Base-by-base conservation (phyloP, 2,797 vertebrate species). In the Molossus molossus region DNA sequence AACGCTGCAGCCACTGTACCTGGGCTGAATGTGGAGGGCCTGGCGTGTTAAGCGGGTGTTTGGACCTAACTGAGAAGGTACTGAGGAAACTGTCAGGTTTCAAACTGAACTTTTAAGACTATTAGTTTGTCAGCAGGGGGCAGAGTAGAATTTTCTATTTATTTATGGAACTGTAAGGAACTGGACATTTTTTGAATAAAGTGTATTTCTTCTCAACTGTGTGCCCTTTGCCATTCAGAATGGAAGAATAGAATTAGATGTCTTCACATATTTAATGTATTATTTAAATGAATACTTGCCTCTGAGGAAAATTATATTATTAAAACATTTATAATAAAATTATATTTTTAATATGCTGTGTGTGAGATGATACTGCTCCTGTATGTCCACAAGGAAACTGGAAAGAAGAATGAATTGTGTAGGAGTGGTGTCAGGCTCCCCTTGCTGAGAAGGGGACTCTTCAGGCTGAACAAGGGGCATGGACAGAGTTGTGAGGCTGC, bases 131-230 rank as follows among this genome's bases (percentile, higher is more conserved):
- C 97, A 97, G 96, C 95, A 97, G 97, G 86, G 96, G 96, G 94
- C 96, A 97, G 96, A 95, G 91, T 96, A 91, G 94, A 97, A 75
- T 95, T 96, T 95, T 94, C 82, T 95, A 83, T 95, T 94, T 91
- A 94, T 85, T 94, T 95, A 92, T 87, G 86, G 62, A 97, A 94
- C 20, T 57, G 72, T 37, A 79, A 20, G 37, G 55, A 82, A 64
- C n/a, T 53, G 8, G 21, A 25, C 86, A 6, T 62, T 87, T 87
- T 82, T 53, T 37, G 18, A 87, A 65, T 29, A 81, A 40, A 80
- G 87, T 53, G 12, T 65, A 72, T 90, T 87, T 58, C 23, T 92
- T 53, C 27, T 91, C 58, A 75, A 40, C 33, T 62, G 0, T 18
- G 45, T 14, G 2, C 53, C 29, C 17, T 93, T 75, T 94, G 65